phyloP scores from a whole-genome alignment of 2,888 invertebrate genomes.

The Diploptera punctata region DNA sequence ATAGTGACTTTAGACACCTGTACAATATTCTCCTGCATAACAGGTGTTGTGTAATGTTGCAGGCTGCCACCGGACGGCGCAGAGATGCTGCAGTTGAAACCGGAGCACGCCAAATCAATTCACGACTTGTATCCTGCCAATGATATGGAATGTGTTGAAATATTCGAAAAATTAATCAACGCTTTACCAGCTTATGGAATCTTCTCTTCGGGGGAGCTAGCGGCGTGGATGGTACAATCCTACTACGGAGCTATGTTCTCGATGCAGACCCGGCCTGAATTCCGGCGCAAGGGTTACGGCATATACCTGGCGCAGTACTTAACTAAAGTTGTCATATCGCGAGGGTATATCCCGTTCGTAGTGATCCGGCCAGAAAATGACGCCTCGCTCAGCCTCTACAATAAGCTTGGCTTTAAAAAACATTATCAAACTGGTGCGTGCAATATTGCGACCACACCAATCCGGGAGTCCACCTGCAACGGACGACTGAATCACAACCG shows the following conservation, averaged over 20 bases:
- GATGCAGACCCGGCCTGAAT: slow-evolving; percentile 83
- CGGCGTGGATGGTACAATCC: slow-evolving; percentile 91
- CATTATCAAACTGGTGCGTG: slow-evolving; percentile 81
- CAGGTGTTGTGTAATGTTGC: slow-evolving; percentile 54
- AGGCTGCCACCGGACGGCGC: slow-evolving; percentile 65
- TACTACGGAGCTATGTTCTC: slow-evolving; percentile 93
- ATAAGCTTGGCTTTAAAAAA: slow-evolving; percentile 81
- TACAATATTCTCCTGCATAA: too few relatives aligned
- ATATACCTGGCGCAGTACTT: slow-evolving; percentile 73
- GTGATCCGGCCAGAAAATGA: slow-evolving; percentile 88
- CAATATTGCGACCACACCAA: slow-evolving; percentile 73
- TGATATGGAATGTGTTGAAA: slow-evolving; percentile 84
- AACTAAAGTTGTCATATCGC: slow-evolving; percentile 64
- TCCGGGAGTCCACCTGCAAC: too few relatives aligned
- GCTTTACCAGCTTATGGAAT: slow-evolving; percentile 78
- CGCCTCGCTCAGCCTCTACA: slow-evolving; percentile 83
- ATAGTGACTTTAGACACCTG: too few relatives aligned
- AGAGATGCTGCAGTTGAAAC: slow-evolving; percentile 76
- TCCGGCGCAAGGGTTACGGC: slow-evolving; percentile 64
- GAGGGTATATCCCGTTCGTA: slow-evolving; percentile 84
- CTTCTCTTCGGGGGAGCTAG: slow-evolving; percentile 75
- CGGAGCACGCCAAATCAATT: slow-evolving; percentile 81
- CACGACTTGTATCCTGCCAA: slow-evolving; percentile 88
- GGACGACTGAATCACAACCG: too few relatives aligned
- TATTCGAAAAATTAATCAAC: slow-evolving; percentile 80